These are phyloP conservation scores for Felis catus DNA, from an alignment of 2,113 vertebrate species.

Conservation along the genomic window DNA sequence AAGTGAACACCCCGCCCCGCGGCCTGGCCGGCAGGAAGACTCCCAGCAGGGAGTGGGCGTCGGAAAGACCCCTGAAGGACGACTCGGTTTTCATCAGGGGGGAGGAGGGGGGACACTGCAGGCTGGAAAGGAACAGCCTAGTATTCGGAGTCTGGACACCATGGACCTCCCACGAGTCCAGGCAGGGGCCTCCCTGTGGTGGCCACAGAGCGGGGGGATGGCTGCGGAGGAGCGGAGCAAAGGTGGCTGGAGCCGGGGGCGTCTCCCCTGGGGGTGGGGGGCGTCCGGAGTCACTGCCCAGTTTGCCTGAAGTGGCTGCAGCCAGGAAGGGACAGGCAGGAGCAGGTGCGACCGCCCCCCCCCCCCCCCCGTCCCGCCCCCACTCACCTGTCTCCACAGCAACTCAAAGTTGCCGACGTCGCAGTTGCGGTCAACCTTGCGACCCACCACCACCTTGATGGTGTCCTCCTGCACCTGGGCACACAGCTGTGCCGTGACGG, in stretches of 20 bases:
- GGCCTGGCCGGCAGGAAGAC: too few relatives aligned
- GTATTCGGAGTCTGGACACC: not conserved
- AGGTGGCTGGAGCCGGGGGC: not conserved
- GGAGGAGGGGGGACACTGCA: not conserved
- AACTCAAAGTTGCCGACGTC: constrained; percentile 77
- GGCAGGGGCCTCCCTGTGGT: not conserved
- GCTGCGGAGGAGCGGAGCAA: accelerated
- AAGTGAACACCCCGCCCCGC: too few relatives aligned
- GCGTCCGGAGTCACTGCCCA: not conserved
- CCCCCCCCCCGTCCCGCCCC: accelerated
- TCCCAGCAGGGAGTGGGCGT: too few relatives aligned
- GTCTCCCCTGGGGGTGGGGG: not conserved
- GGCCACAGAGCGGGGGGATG: not conserved
- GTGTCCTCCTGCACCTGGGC: constrained; percentile 76
- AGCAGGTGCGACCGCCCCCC: accelerated
- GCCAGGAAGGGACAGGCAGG: not conserved
- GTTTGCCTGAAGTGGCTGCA: not conserved
- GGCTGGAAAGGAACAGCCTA: too few relatives aligned
- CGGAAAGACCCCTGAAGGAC: not conserved
- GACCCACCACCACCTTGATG: constrained; percentile 77
- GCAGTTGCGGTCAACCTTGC: constrained; percentile 67
- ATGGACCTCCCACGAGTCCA: accelerated
- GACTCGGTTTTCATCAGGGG: accelerated
- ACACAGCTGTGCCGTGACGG: constrained; percentile 64
- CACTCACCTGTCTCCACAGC: constrained; percentile 71